Base-by-base conservation (phyloP, 2,888 invertebrate genomes). In the Lasioglossum villosulum region DNA sequence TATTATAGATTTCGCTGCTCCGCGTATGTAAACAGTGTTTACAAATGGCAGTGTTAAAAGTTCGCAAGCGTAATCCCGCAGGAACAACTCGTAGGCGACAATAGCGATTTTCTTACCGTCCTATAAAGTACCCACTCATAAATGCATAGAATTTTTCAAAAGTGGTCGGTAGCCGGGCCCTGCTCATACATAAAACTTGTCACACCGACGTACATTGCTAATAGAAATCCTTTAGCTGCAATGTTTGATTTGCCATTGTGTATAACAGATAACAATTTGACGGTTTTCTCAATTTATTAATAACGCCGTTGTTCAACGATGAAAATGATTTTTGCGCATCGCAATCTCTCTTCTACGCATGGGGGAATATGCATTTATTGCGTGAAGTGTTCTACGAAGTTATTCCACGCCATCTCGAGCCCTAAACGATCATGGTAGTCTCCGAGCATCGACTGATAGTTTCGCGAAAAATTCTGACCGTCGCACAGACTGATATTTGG, bases 81-180 rank as follows among this genome's bases (percentile, higher is more conserved):
- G 71, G 34, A 42, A 78, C 72, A 52, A 73, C 73, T 76, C 63
- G 30, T 73, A 48, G 70, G 39, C 75, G 79, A 87, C 82, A 78
- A 78, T 78, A 37, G 45, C 30, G 30, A 75, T 78, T 48, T 72
- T 74, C 77, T 78, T 76, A 82, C 68, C 56, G 66, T 23, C 75
- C 45, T 39, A 59, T 81, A 48, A 77, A 76, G 42, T 68, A n/a
- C 14, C 45, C 45, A 83, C 82, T 90, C 86, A 85, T 75, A 86
- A 90, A 90, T 85, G 89, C 87, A 90, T 90, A 89, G 87, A 86
- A 90, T 90, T 90, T 90, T 90, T 89, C 89, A 88, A 86, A 82
- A 86, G 83, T 86, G 72, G 42, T 78, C 70, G 34, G 84, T 59
- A 63, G 52, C 1, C 70, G 80, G 73, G 37, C 56, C 37, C 42